Conservation (phyloP, 2,797 vertebrate species). For the Enteromius anoplus region DNA sequence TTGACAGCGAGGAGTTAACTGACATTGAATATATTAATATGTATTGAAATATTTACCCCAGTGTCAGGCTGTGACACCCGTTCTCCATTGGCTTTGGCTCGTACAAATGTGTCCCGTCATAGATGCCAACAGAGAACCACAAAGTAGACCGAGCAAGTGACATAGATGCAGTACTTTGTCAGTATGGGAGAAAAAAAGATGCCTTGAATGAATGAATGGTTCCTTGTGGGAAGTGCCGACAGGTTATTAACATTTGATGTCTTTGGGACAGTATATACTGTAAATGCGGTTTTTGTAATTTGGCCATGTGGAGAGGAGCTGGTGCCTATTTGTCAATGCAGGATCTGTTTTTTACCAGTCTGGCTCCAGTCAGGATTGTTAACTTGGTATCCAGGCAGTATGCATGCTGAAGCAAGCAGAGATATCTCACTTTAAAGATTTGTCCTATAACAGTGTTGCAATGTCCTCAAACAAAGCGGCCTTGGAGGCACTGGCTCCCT, state of each 20-base stretch:
- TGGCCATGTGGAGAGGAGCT: conserved; percentile 65
- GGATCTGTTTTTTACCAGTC: conserved; percentile 69
- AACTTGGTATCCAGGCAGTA: conserved; percentile 66
- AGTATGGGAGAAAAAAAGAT: conserved; percentile 29
- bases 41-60: conserved; percentile 62
- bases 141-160: conserved; percentile 58
- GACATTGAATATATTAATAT: conserved; percentile 57
- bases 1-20: conserved; percentile 23
- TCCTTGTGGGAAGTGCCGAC: conserved; percentile 68
- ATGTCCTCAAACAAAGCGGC: conserved; percentile 43
- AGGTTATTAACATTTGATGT: conserved; percentile 73
- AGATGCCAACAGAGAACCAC: conserved; percentile 60
- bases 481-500: neutral
- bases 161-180: conserved; percentile 63
- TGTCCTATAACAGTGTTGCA: conserved; percentile 65
- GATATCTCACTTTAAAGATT: conserved; percentile 69
- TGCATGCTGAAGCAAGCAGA: conserved; percentile 76
- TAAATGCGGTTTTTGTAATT: conserved; percentile 68
- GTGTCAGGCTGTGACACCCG: conserved; percentile 56
- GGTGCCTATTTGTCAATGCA: conserved; percentile 74
- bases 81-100: conserved; percentile 61
- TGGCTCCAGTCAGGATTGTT: conserved; percentile 67
- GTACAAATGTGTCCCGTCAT: conserved; percentile 71
- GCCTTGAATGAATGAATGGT: conserved; percentile 59
- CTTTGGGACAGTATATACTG: conserved; percentile 51